Base-by-base conservation (phyloP, 2,888 invertebrate genomes). In the Lepidochrysops patricia region DNA sequence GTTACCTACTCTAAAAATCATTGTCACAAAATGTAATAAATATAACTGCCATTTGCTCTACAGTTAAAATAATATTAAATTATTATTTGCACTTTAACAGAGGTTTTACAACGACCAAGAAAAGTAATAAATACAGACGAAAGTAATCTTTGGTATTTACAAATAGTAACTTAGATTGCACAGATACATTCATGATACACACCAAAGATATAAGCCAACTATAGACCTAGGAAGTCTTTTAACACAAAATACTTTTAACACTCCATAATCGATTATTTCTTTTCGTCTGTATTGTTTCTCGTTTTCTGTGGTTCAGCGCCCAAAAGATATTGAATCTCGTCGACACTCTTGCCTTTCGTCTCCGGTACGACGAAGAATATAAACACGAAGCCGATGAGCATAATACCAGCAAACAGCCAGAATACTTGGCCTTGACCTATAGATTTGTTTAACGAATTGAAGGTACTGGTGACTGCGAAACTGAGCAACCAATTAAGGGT, bases 401-500 rank as follows among this genome's bases (percentile, higher is more conserved):
- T 94, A 29, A 95, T 85, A 0, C 81, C 91, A 0, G 93, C 91
- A 72, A 95, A 96, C 43, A 95, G 76, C 92, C 94, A 95, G 77
- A 95, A 96, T 27, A 94, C 93, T 63, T 90, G 90, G 35, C 93
- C 92, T 0, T 82, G 73, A 0, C 93, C 93, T 25, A 94, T 84
- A 0, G 85, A 74, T 0, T 63, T 59, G 50, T 90, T 91, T 58
- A 95, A 69, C 26, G 92, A 88, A 35, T 82, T 79, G 68, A 94
- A 96, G 26, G 93, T 93, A 70, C 93, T 94, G 0, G 96, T 96
- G 0, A 96, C 93, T 0, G 95, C 72, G 76, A 96, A 96, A 49
- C 94, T 94, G 68, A 95, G 86, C 13, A 94, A 77, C 96, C 96
- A 96, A 76, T 96, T 97, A 57, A 95, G 91, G 0, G 96, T 92